Conservation (phyloP, 2,797 vertebrate genomes). For the Danio tinwini region DNA sequence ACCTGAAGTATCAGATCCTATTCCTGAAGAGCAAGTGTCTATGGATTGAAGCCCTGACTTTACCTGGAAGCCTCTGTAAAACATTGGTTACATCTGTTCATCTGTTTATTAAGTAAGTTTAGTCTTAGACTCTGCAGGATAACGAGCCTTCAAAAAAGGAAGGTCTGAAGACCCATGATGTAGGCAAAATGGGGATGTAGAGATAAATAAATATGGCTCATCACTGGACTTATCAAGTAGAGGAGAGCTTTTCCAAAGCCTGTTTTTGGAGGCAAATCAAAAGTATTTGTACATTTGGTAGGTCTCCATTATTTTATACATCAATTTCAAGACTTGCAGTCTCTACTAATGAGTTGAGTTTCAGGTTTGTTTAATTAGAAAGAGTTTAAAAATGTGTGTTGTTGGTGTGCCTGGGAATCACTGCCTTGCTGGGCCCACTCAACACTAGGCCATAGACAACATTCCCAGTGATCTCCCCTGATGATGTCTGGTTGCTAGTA, state of each 20-base stretch:
- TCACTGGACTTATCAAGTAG: too few species aligned
- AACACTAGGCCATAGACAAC: not conserved
- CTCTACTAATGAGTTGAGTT: not conserved
- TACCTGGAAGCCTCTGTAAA: too few species aligned
- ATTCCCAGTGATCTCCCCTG: not conserved
- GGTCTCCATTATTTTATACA: not conserved
- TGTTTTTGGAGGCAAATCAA: not conserved
- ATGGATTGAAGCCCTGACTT: too few species aligned
- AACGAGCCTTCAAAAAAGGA: too few species aligned
- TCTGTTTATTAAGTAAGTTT: too few species aligned
- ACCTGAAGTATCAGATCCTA: too few species aligned
- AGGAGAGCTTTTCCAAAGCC: too few species aligned
- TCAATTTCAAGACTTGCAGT: not conserved
- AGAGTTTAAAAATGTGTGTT: not conserved
- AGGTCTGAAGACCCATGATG: not conserved
- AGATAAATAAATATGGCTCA: too few species aligned
- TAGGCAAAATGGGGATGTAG: too few species aligned
- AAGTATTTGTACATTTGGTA: not conserved
- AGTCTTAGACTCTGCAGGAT: too few species aligned
- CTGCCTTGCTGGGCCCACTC: not conserved
- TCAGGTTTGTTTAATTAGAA: not conserved
- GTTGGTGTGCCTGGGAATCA: not conserved
- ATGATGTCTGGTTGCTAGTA: conserved; percentile 58
- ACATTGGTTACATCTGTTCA: too few species aligned
- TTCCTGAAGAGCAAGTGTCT: too few species aligned